Percentiles rank a stretch among this genome's conserved stretches.
These are phyloP conservation scores for Epsilonema sp. DNA, from an alignment of 2,888 invertebrate species.

Conservation along the genomic window DNA sequence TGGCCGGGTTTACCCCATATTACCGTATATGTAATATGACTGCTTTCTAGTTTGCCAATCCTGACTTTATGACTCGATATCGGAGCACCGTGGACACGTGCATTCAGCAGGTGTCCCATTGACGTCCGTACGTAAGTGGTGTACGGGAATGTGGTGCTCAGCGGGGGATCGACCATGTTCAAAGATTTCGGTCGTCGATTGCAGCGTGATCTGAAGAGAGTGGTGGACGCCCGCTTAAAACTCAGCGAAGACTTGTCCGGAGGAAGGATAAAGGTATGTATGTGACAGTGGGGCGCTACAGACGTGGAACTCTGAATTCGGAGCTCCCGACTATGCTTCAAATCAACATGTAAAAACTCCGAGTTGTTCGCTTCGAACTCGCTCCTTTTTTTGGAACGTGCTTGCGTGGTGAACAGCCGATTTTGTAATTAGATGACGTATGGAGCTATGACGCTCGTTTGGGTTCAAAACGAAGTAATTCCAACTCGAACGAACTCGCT, in stretches of 20 bases:
- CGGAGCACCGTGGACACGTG: constrained; percentile 96
- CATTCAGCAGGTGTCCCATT: constrained; percentile 95
- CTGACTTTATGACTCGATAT: constrained; percentile 92
- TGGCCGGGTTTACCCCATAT: too few species aligned
- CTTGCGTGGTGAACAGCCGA: too few species aligned
- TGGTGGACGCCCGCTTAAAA: constrained; percentile 76
- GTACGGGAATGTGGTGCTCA: constrained; percentile 92
- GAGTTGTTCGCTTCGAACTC: too few species aligned
- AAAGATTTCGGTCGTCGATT: constrained; percentile 78
- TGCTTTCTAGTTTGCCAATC: constrained; percentile 72
- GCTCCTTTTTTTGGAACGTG: too few species aligned
- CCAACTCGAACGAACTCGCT: too few species aligned
- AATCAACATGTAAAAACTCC: too few species aligned
- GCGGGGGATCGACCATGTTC: constrained; percentile 98
- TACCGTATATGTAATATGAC: too few species aligned
- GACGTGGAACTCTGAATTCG: too few species aligned
- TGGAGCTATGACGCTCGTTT: too few species aligned
- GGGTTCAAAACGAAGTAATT: too few species aligned
- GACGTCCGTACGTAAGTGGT: constrained; percentile 90
- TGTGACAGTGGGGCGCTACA: background rate
- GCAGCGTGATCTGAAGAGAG: constrained; percentile 84
- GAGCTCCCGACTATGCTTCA: too few species aligned
- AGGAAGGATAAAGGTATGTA: constrained; percentile 55
- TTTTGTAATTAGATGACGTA: too few species aligned
- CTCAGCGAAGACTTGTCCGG: constrained; percentile 75